Base-by-base conservation (phyloP, 1,140 invertebrate genomes). In the Euschistus heros region DNA sequence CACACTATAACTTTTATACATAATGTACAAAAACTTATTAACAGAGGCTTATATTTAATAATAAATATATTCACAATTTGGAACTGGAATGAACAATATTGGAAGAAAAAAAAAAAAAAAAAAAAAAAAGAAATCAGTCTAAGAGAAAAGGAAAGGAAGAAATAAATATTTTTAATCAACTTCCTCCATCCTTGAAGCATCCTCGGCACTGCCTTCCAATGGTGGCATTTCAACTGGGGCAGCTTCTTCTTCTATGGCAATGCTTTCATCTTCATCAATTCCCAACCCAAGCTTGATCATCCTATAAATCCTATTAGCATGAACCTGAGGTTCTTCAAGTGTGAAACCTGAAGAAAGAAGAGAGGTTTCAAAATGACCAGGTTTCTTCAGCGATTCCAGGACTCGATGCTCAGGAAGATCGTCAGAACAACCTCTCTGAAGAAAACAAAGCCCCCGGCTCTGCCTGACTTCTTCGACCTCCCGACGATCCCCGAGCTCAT, bases 241-340 rank as follows among this genome's bases (percentile, higher is more conserved):
- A 63, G 88, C 86, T 66, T 88, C 88, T 27, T 80, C 81, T 46
- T 82, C 79, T 0, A 82, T 80, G 3, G 26, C 55, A 5, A 33
- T 98, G 0, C 82, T 80, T 67, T 94, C 89, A 66, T 96, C 94
- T 69, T 98, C 95, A 70, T 97, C 95, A 72, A 94, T 93, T 64
- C 94, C 94, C 71, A 97, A 81, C 75, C 95, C 94, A 22, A 98
- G 81, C 78, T 97, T 97, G 80, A 97, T 95, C 94, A 98, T 97
- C 71, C 94, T 80, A 75, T 91, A 88, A 74, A 91, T 91, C 55
- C 89, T 79, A 27, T 85, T 83, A 50, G 88, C 88, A 69, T 92
- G 88, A 26, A 89, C 85, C 73, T 88, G 85, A 2, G 92, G 92
- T 73, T 96, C 92, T 71, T 95, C 92, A 46, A 97, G 77, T 4